Conservation (phyloP, 1,140 invertebrate genomes). For the Pachypsylla venusta region DNA sequence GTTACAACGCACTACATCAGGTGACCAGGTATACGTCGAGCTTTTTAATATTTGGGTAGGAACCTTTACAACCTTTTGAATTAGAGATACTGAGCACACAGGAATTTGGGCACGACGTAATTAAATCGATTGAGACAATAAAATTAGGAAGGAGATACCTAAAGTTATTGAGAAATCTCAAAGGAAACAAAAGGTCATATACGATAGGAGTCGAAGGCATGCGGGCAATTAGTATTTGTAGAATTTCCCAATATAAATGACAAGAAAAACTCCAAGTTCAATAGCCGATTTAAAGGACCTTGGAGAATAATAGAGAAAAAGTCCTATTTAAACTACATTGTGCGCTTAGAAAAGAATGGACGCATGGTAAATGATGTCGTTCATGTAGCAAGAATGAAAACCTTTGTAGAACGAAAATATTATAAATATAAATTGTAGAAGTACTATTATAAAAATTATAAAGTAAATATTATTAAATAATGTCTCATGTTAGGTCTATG, state of each 20-base stretch:
- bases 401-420: too few relatives aligned
- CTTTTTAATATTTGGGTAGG: background rate
- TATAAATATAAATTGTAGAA: too few relatives aligned
- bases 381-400: background rate
- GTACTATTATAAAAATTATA: too few relatives aligned
- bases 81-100: background rate
- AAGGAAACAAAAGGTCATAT: background rate
- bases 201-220: background rate
- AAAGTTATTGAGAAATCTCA: background rate
- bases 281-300: background rate
- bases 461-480: too few relatives aligned
- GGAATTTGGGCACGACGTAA: background rate
- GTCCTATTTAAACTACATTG: background rate
- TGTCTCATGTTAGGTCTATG: too few relatives aligned
- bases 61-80: background rate
- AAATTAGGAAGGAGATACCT: background rate
- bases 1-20: background rate
- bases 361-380: background rate
- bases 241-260: background rate
- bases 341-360: background rate
- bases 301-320: background rate
- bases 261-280: background rate
- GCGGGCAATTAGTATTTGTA: background rate
- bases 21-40: background rate
- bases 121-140: background rate